Percentiles rank a stretch among this genome's conserved stretches.
Conservation (phyloP, 2,113 vertebrate genomes). For the Falcunculus frontatus region DNA sequence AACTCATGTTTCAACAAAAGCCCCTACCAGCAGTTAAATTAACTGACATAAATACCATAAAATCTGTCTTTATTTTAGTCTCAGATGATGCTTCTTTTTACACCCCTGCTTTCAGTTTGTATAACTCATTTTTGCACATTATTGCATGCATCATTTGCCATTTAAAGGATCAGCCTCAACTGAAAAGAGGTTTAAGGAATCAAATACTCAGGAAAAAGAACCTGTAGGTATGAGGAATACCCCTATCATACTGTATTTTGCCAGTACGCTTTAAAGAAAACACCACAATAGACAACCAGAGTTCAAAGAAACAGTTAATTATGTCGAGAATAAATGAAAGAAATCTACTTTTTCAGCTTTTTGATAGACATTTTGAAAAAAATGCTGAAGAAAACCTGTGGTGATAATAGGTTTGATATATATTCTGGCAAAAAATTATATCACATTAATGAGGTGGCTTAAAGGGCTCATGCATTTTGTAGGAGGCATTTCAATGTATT, state of each 20-base stretch:
- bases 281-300: constrained; percentile 65
- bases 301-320: constrained; percentile 80
- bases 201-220: constrained; percentile 60
- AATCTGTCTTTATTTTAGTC: constrained; percentile 87
- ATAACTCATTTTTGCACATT: constrained; percentile 86
- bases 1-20: constrained; percentile 99
- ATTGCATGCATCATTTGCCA: constrained; percentile 82
- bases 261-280: constrained; percentile 40
- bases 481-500: constrained; percentile 90
- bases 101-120: constrained; percentile 82
- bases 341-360: constrained; percentile 74
- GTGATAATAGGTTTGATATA: constrained; percentile 91
- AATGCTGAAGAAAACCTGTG: constrained; percentile 77
- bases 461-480: constrained; percentile 91
- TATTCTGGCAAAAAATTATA: constrained; percentile 89
- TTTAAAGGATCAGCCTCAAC: constrained; percentile 78
- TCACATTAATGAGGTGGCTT: constrained; percentile 88
- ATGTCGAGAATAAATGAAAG: constrained; percentile 66
- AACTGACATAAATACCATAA: constrained; percentile 96
- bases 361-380: constrained; percentile 76
- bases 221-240: constrained; percentile 57
- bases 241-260: constrained; percentile 48
- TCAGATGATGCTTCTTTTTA: constrained; percentile 81
- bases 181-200: constrained; percentile 70
- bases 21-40: constrained; percentile 98